phyloP scores from a whole-genome alignment of 2,797 vertebrate genomes.

The Anabas testudineus region DNA sequence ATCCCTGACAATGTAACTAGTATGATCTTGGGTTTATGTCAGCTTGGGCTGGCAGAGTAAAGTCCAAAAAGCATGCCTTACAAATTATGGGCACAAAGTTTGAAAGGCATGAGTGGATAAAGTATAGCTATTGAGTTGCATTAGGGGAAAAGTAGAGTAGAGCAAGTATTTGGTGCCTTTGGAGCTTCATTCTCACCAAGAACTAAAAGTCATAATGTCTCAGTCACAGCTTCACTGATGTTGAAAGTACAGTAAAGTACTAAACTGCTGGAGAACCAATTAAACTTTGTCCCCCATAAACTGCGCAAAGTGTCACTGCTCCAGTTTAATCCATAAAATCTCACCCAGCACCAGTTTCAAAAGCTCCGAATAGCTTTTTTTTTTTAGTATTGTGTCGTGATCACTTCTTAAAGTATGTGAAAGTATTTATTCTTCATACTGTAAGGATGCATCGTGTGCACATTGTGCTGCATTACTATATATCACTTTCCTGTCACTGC shows the following conservation, averaged over 20 bases:
- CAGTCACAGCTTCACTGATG: neutral
- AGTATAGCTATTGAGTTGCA: neutral
- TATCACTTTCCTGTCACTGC: too few relatives aligned
- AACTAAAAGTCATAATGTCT: neutral
- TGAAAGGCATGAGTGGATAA: too few relatives aligned
- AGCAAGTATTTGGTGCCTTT: neutral
- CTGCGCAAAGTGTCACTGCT: too few relatives aligned
- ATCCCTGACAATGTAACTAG: too few relatives aligned
- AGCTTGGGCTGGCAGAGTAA: too few relatives aligned
- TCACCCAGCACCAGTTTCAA: neutral
- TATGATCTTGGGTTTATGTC: too few relatives aligned
- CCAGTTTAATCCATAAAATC: neutral
- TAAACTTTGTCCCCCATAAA: neutral
- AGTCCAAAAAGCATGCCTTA: too few relatives aligned
- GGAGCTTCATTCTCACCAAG: neutral
- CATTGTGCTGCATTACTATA: neutral
- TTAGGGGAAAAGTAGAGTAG: neutral
- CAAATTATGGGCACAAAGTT: too few relatives aligned
- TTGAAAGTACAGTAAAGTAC: neutral
- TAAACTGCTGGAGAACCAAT: neutral
- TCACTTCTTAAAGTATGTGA: neutral
- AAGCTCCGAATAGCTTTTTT: constrained; percentile 5
- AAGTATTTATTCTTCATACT: neutral
- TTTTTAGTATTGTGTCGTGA: neutral
- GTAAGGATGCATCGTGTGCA: neutral